A percentile compares a stretch with the other conserved stretches of the same genome.
These are phyloP conservation scores for Sphaerodactylus townsendi DNA, from an alignment of 2,113 vertebrate species.

Conservation along the genomic window DNA sequence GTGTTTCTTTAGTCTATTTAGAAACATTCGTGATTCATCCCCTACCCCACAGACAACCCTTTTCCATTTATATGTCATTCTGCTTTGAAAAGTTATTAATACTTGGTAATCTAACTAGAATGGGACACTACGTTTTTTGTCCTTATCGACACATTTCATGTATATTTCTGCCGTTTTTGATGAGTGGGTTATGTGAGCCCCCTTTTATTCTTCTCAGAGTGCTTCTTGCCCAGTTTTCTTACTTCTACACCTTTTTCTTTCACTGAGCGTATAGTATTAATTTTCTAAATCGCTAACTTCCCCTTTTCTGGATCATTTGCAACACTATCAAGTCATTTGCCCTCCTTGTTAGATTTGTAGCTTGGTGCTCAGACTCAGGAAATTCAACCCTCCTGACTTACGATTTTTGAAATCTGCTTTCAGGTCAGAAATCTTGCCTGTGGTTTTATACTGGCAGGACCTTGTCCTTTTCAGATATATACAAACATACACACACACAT, in stretches of 20 bases:
- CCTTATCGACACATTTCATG: background rate
- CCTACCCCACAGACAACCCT: no score
- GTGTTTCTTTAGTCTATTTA: no score
- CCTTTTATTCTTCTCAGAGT: no score
- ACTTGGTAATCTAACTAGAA: background rate
- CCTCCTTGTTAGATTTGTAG: no score
- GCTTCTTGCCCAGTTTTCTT: background rate
- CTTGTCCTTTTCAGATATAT: no score
- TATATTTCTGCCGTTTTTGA: background rate
- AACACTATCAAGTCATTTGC: background rate
- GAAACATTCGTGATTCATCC: no score
- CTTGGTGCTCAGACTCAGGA: background rate
- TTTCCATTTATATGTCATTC: background rate
- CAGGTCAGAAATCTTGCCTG: no score
- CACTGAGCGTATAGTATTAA: background rate
- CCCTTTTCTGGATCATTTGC: background rate
- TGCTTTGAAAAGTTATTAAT: background rate
- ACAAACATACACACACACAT: no score
- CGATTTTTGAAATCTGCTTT: background rate
- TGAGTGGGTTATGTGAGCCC: no score
- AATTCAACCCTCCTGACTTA: background rate
- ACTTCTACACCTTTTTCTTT: background rate
- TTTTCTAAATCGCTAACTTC: background rate
- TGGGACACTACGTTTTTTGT: background rate
- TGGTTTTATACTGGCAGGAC: no score